Evolutionary conservation across 2,113 vertebrate species (phyloP).

Genomic region (Paraplagusia blochii): DNA sequence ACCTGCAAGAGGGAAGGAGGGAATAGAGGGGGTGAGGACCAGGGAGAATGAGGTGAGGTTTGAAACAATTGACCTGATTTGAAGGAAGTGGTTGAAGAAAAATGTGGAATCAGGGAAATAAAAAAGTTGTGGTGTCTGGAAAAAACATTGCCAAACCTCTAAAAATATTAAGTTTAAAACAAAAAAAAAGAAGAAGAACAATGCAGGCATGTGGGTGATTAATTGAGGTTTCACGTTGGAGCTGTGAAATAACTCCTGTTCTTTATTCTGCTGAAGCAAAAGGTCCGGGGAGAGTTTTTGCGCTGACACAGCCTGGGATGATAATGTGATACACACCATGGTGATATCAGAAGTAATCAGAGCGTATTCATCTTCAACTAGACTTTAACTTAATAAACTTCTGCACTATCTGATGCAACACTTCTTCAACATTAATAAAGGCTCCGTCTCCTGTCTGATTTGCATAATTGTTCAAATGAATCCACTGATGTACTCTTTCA

Average conservation of each 20-base stretch:
- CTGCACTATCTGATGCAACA: slow-evolving; percentile 72
- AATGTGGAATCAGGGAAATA: neutral
- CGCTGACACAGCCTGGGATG: slow-evolving; percentile 39
- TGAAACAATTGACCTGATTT: slow-evolving; percentile 7
- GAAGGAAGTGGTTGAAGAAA: slow-evolving; percentile 1
- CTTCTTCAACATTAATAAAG: slow-evolving; percentile 73
- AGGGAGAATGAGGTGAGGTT: slow-evolving; percentile 4
- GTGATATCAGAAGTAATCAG: slow-evolving; percentile 63
- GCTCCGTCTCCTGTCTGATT: slow-evolving; percentile 69
- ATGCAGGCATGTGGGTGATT: slow-evolving; percentile 7
- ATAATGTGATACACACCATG: slow-evolving; percentile 36
- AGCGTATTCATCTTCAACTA: slow-evolving; percentile 58
- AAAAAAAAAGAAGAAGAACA: neutral
- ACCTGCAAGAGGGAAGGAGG: slow-evolving; percentile 40
- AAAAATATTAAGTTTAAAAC: slow-evolving; percentile 4
- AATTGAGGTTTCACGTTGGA: slow-evolving; percentile 19
- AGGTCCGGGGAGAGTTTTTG: slow-evolving; percentile 40
- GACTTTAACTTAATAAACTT: slow-evolving; percentile 72
- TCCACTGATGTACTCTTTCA: slow-evolving; percentile 43
- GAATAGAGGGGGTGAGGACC: neutral
- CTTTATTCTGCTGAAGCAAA: slow-evolving; percentile 20
- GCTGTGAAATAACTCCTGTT: slow-evolving; percentile 12
- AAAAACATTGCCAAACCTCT: neutral
- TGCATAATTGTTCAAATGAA: slow-evolving; percentile 76
- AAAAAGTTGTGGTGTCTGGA: neutral